Evolutionary conservation across 2,888 invertebrate species (phyloP).

Genomic region (Watsonalla cultraria): DNA sequence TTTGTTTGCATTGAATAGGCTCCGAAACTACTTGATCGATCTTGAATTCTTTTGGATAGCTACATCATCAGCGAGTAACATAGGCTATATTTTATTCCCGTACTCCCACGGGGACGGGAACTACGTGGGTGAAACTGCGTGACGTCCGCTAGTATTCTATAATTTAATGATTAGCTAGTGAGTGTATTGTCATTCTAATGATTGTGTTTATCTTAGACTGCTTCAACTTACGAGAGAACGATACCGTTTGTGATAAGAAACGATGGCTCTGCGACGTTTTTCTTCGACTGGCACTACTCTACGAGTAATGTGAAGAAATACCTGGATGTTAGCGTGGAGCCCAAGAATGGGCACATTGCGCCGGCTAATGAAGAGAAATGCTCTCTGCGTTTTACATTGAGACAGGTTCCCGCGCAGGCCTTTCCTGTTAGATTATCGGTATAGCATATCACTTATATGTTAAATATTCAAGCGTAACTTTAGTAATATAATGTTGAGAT

Average conservation of each 20-base stretch:
- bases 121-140: no score
- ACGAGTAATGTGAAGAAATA: constrained; percentile 54
- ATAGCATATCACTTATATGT: constrained; percentile 13
- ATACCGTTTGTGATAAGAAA: constrained; percentile 61
- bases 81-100: no score
- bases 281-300: constrained; percentile 61
- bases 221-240: constrained; percentile 64
- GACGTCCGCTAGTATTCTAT: neutral
- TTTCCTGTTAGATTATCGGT: constrained; percentile 59
- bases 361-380: constrained; percentile 55
- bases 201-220: constrained; percentile 38
- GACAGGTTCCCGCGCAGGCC: constrained; percentile 57
- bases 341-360: constrained; percentile 52
- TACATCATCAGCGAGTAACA: no score
- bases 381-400: constrained; percentile 51
- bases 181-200: neutral
- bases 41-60: no score
- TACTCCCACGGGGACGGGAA: no score
- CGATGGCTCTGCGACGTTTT: constrained; percentile 66
- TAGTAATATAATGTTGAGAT: no score
- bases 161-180: neutral
- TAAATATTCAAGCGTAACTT: no score
- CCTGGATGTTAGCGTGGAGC: constrained; percentile 53
- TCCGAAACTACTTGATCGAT: no score
- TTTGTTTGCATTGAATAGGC: no score